A percentile compares a stretch with the other conserved stretches of the same genome.
Evolutionary conservation across 2,797 vertebrate genomes (phyloP).

Genomic region (Chelidonichthys spinosus): DNA sequence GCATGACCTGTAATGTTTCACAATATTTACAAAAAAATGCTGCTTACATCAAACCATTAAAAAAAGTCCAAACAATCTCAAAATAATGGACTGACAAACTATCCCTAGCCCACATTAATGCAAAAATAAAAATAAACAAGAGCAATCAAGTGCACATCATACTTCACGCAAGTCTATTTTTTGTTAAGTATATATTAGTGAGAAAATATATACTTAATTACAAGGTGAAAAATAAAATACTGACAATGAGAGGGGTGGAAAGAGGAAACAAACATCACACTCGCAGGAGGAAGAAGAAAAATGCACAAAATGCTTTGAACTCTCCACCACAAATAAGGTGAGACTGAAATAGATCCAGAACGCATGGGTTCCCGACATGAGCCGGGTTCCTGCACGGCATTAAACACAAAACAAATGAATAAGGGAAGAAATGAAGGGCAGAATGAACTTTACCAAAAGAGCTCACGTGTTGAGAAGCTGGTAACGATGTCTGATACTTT

Average conservation of each 20-base stretch:
- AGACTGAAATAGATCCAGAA: constrained; percentile 62
- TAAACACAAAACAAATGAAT: constrained; percentile 55
- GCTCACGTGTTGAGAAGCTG: constrained; percentile 39
- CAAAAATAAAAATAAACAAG: constrained; percentile 73
- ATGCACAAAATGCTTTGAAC: constrained; percentile 70
- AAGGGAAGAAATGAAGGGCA: constrained; percentile 44
- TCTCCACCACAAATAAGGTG: constrained; percentile 73
- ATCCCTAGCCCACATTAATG: constrained; percentile 88
- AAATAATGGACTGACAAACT: constrained; percentile 87
- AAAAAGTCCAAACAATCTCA: constrained; percentile 81
- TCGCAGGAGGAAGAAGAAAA: constrained; percentile 46
- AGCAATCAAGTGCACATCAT: constrained; percentile 88
- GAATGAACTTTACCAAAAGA: constrained; percentile 85
- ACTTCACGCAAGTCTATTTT: constrained; percentile 87
- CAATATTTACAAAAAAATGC: constrained; percentile 95
- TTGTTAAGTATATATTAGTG: constrained; percentile 89
- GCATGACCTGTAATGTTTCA: constrained; percentile 96
- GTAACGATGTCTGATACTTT: not conserved
- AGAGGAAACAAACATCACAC: constrained; percentile 44
- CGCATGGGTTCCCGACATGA: constrained; percentile 69
- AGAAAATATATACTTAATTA: constrained; percentile 86
- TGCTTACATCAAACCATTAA: constrained; percentile 91
- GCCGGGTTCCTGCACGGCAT: constrained; percentile 64
- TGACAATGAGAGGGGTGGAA: constrained; percentile 71
- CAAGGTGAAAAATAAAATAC: constrained; percentile 78